Evolutionary conservation across 2,888 invertebrate species (phyloP), one percentile per base, ranked within the genome.

Genomic region (Merodon equestris): DNA sequence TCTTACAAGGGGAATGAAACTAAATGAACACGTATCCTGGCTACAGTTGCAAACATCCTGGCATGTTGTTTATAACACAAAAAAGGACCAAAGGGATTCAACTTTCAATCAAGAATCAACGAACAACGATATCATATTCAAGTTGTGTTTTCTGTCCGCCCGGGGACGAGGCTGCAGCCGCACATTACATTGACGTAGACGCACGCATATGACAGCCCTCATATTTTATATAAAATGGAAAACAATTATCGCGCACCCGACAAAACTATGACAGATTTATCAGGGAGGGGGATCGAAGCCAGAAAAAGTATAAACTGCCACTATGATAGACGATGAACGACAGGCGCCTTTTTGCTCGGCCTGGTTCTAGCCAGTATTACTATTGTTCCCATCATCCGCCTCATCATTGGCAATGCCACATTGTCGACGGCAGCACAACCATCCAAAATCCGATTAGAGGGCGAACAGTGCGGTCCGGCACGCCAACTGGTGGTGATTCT

Each of bases 161-260:
- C 17, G 40, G 67, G 44, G 61, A 67, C 67, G 67, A 67, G 72
- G 19, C 73, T 17, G 15, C 68, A 68, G 38, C 7, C 27, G 27
- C 27, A 27, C 7, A 27, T 27, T 7, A 7, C 7, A 27, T 27
- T 4, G 27, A 27, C 27, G 27, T 4, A 27, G 7, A 27, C 61
- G 67, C 18, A 15, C 56, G 68, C 58, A 68, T 74, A 79, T 79
- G 79, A 79, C 73, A 67, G 66, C 77, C 77, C 74, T 79, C 79
- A 79, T 79, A 67, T 54, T 79, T 74, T 50, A 64, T 53, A 64
- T 60, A 27, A 34, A 47, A 38, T 17, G 15, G 38, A 27, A 56
- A 54, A 47, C 57, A 57, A 63, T 53, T 67, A 66, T 73, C 53
- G 66, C 66, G 58, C 58, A 63, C 50, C 27, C 2, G 9, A n/a